These are phyloP conservation scores for Blastomussa wellsi DNA, from an alignment of 92 coral and sea anemone species.

Conservation along the genomic window DNA sequence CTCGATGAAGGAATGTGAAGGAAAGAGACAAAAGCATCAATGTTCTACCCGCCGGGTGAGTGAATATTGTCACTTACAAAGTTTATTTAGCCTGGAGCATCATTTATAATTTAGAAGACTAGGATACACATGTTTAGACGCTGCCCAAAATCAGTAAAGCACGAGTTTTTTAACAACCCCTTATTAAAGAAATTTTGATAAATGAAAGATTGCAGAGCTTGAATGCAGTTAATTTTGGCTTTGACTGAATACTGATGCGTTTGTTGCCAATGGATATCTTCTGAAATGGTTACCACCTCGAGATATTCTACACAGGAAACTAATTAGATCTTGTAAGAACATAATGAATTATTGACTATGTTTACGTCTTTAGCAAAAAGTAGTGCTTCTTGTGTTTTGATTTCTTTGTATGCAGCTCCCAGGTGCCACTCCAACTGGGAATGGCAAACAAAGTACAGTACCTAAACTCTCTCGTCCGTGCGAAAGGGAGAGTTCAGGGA, in stretches of 20 bases:
- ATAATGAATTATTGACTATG: conserved; percentile 10
- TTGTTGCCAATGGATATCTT: neutral
- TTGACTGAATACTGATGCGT: neutral
- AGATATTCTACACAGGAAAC: conserved; percentile 4
- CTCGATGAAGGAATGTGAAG: neutral
- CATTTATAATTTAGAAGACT: conserved; percentile 1
- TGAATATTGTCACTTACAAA: neutral
- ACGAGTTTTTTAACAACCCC: too few relatives aligned
- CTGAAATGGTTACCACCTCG: conserved; percentile 5
- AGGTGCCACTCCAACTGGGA: neutral
- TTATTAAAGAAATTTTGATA: neutral
- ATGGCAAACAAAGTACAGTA: too few relatives aligned
- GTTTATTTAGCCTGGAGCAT: neutral
- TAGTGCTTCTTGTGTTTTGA: neutral
- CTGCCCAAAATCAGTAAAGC: neutral
- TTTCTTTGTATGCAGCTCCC: neutral
- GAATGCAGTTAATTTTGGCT: neutral
- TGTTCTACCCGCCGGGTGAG: neutral
- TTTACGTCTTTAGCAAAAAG: neutral
- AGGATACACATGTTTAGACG: neutral
- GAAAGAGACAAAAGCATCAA: neutral
- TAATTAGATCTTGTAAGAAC: conserved; percentile 7
- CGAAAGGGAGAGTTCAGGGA: too few relatives aligned
- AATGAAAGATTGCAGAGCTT: neutral
- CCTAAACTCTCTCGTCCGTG: too few relatives aligned